Percentiles rank a stretch among this genome's conserved stretches.
Evolutionary conservation across 2,888 invertebrate species (phyloP).

Genomic region (Eumacrocentrus americanus): DNA sequence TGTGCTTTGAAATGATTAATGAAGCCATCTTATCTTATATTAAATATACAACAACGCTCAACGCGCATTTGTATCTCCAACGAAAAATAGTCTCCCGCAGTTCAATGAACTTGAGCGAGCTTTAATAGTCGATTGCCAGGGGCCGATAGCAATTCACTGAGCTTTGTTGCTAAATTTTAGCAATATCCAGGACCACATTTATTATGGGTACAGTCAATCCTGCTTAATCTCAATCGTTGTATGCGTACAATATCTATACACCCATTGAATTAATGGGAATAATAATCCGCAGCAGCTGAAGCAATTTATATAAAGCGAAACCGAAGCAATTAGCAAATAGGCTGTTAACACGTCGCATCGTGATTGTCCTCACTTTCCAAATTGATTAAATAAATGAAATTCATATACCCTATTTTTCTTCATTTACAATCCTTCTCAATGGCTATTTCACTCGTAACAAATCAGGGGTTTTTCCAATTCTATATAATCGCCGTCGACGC

Average conservation of each 20-base stretch:
- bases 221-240: background rate
- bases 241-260: background rate
- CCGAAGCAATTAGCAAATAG: constrained; percentile 9
- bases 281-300: background rate
- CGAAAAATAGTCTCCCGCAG: too few relatives aligned
- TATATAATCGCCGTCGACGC: background rate
- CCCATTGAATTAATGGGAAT: constrained; percentile 6
- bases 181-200: background rate
- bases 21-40: too few relatives aligned
- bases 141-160: background rate
- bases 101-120: too few relatives aligned
- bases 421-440: too few relatives aligned
- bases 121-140: too few relatives aligned
- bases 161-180: background rate
- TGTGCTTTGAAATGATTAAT: too few relatives aligned
- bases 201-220: constrained; percentile 13
- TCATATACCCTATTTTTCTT: background rate
- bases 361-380: background rate
- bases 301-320: constrained; percentile 1
- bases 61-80: too few relatives aligned
- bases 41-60: too few relatives aligned
- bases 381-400: background rate
- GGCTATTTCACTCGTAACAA: background rate
- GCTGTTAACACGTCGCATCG: background rate
- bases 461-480: background rate